These are phyloP conservation scores for Microplitis deprimator DNA, from an alignment of 2,888 invertebrate species.

Conservation along the genomic window DNA sequence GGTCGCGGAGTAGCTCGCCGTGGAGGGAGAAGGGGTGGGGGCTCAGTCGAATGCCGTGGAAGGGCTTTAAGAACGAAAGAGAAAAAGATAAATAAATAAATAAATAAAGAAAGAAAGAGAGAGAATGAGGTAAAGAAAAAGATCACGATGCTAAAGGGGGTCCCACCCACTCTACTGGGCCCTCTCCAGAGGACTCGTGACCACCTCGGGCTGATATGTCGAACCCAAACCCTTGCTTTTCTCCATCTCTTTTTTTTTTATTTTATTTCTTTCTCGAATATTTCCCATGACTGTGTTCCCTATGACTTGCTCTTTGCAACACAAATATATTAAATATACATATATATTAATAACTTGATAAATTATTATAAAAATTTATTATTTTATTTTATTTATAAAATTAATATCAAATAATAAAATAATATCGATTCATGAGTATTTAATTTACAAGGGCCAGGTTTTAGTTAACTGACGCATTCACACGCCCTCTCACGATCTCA, in stretches of 20 bases:
- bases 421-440: conserved; percentile 25
- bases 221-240: conserved; percentile 67
- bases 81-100: conserved; percentile 20
- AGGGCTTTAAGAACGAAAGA: conserved; percentile 31
- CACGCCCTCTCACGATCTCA: conserved; percentile 55
- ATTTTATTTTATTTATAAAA: conserved; percentile 14
- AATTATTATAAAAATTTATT: background rate
- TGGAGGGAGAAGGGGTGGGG: background rate
- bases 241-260: conserved; percentile 54
- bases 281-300: conserved; percentile 38
- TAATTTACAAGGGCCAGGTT: conserved; percentile 29
- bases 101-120: background rate
- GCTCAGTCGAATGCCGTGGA: background rate
- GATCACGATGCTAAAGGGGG: conserved; percentile 61
- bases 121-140: conserved; percentile 39
- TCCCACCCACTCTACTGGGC: conserved; percentile 67
- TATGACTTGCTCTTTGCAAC: conserved; percentile 10
- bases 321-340: conserved; percentile 7
- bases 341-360: background rate
- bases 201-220: conserved; percentile 71
- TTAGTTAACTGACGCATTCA: conserved; percentile 46
- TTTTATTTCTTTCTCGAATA: conserved; percentile 30
- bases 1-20: background rate
- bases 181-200: conserved; percentile 68
- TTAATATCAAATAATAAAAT: conserved; percentile 26